Percentiles rank a stretch among this genome's conserved stretches.
Conservation (phyloP, 2,797 vertebrate genomes). For the Chromis chromis region DNA sequence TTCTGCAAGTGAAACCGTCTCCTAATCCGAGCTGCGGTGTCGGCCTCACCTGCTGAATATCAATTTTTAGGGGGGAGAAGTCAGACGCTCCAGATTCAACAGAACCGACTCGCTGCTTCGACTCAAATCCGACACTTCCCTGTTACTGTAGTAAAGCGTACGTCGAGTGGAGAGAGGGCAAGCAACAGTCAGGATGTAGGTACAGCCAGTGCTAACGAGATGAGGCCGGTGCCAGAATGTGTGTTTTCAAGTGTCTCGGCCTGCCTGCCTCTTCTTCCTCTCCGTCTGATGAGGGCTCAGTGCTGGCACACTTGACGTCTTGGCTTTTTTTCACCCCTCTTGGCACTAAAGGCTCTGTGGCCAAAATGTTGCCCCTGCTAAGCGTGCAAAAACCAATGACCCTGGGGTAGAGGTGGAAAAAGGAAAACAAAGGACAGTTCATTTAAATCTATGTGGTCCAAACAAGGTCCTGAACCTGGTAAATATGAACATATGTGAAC, state of each 20-base stretch:
- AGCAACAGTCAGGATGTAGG: slow-evolving; percentile 54
- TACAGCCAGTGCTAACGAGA: slow-evolving; percentile 63
- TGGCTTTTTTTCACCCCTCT: slow-evolving; percentile 31
- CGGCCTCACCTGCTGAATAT: slow-evolving; percentile 34
- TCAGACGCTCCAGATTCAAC: slow-evolving; percentile 11
- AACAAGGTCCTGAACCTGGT: not conserved
- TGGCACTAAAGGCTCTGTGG: slow-evolving; percentile 38
- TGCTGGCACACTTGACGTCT: slow-evolving; percentile 57
- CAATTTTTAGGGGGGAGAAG: slow-evolving; percentile 12
- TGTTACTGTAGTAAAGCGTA: slow-evolving; percentile 1
- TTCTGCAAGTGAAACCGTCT: slow-evolving; percentile 33
- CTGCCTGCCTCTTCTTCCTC: slow-evolving; percentile 44
- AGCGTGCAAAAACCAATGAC: slow-evolving; percentile 47
- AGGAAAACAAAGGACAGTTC: not conserved
- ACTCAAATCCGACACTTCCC: slow-evolving; percentile 15
- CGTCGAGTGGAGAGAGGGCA: slow-evolving; percentile 13
- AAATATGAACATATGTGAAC: not conserved
- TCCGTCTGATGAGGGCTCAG: slow-evolving; percentile 53
- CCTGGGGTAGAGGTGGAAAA: slow-evolving; percentile 16
- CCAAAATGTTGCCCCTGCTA: slow-evolving; percentile 54
- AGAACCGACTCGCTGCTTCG: slow-evolving; percentile 5
- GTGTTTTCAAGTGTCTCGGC: slow-evolving; percentile 40
- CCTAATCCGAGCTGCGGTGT: slow-evolving; percentile 22
- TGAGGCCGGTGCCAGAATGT: slow-evolving; percentile 56
- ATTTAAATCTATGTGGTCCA: not conserved